Base-by-base conservation (phyloP, 2,797 vertebrate species). In the Lithobates sylvaticus region DNA sequence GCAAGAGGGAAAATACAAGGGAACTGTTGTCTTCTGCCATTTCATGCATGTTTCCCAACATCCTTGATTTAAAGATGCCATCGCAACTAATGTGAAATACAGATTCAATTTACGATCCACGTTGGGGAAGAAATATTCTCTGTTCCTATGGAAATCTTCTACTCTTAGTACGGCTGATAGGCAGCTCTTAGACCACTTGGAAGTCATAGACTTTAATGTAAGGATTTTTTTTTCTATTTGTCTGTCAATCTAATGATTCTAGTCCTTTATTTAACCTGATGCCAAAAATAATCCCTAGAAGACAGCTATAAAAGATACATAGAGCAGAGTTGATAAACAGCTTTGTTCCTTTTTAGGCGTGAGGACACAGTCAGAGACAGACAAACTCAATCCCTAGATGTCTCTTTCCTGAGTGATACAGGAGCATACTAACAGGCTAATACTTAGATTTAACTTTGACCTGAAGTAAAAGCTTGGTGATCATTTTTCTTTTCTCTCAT, bases 1-100 rank as follows among this genome's bases (percentile, higher is more conserved):
- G 95, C 96, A 96, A 97, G 88, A 89, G 91, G 83, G 89, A 90
- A 83, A 58, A 87, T 86, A 81, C 81, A 87, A 87, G 86, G 78
- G 86, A 74, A 84, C 86, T 79, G 76, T 84, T 86, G 84, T 87
- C 81, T 84, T 70, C 71, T 71, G 50, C 67, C 64, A 54, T 81
- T 86, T 61, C 72, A 70, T 81, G 58, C 69, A 81, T 79, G 39
- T 12, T 47, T 80, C 71, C 42, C 54, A 29, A 44, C 47, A 85
- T 70, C 76, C 36, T 67, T 74, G 44, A 42, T 81, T 81, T 86
- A 70, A 69, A 29, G 44, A 81, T 76, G 58, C 69, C 54, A 75
- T 58, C 78, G 34, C 73, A 75, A 67, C 70, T 68, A 75, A 67
- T 68, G 36, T 75, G 39, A 81, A 70, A 67, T 81, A 76, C 42